Evolutionary conservation across 2,888 invertebrate genomes (phyloP), one percentile per base, ranked within the genome.

Genomic region (Caenorhabditis sp.): DNA sequence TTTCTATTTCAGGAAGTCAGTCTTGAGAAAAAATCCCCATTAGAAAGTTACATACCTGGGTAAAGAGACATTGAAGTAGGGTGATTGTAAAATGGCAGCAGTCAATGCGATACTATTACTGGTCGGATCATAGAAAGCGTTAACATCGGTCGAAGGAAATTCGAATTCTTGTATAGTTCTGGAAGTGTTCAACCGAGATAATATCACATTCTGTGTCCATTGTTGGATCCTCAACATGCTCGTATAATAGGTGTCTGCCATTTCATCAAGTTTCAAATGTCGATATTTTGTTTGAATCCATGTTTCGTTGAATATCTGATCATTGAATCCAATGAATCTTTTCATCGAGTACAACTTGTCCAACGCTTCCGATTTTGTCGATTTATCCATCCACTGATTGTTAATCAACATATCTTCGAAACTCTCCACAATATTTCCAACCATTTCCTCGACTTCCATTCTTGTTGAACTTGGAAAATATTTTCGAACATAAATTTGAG

Each of bases 81-180:
- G 61, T 5, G 53, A 53, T 61, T 53, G 51, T 23, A 61, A 21
- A 37, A 61, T 61, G 4, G 61, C 61, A 5, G 61, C 61, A 31
- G 61, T 61, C 17, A 61, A 53, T 23, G 61, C 61, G 5, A 61
- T 61, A 19, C 61, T 53, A 61, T 61, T 61, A 26, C 19, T 61
- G 1, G 61, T 51, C 14, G 61, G 61, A 61, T 61, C 61, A 53
- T 61, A 61, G 31, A 61, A 61, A 3, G 61, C 61, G 19, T 61
- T 61, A 10, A 61, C 61, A 36, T 61, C 51, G 5, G 51, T 61
- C 24, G 61, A 23, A 3, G 61, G 61, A 31, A 61, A 61, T 23
- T 61, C 61, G 31, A 61, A 61, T 21, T 61, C 61, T 14, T 61
- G n/a, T 8, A 23, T 31, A 14, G 31, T 21, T 26, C 61, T 5